phyloP scores from a whole-genome alignment of 2,888 invertebrate genomes.

The Toxonevra muliebris region DNA sequence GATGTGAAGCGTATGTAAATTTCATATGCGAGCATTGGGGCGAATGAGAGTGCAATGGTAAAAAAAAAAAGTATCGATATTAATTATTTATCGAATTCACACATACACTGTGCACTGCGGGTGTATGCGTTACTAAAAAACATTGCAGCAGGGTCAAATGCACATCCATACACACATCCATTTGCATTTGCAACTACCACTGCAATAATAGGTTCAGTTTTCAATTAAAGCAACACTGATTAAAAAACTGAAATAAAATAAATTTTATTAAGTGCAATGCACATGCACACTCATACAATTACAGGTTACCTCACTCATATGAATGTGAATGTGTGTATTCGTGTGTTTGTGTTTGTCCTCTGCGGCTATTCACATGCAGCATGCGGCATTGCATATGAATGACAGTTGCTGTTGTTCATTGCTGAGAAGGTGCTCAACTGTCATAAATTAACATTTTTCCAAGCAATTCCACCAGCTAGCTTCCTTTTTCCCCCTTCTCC shows the following conservation, averaged over 20 bases:
- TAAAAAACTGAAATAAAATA: slow-evolving; percentile 42
- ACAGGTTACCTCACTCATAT: no score
- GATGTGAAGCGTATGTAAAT: background rate
- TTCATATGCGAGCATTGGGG: background rate
- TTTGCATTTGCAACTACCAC: background rate
- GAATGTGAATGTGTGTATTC: no score
- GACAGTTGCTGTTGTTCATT: slow-evolving; percentile 7
- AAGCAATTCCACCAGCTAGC: no score
- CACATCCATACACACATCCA: background rate
- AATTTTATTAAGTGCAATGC: slow-evolving; percentile 46
- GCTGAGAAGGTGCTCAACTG: slow-evolving; percentile 25
- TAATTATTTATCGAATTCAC: slow-evolving; percentile 30
- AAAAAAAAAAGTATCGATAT: slow-evolving; percentile 2
- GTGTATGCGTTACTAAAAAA: background rate
- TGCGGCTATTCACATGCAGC: no score
- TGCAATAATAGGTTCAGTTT: slow-evolving; percentile 21
- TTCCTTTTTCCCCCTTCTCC: background rate
- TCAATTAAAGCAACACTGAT: slow-evolving; percentile 39
- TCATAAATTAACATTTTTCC: slow-evolving; percentile 34
- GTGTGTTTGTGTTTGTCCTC: no score
- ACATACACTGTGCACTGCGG: background rate
- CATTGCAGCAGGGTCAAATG: background rate
- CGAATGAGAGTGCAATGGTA: no score
- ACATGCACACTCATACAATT: no score
- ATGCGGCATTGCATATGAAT: background rate